Conservation (phyloP, 2,797 vertebrate genomes). For the Microcaecilia unicolor region DNA sequence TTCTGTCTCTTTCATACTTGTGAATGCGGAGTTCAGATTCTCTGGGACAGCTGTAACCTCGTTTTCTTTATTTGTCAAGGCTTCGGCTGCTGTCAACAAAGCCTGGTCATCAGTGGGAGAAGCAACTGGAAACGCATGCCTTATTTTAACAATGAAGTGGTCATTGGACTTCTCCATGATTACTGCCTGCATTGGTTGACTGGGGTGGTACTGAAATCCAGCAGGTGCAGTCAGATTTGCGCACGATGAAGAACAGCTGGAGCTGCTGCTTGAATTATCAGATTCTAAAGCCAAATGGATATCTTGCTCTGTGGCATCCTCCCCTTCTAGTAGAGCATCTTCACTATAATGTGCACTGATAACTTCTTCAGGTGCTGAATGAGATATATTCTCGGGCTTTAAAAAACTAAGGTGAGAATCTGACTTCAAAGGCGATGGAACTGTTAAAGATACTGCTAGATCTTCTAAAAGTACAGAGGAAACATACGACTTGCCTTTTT, state of each 20-base stretch:
- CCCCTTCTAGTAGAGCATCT: constrained; percentile 79
- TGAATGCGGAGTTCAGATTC: constrained; percentile 1
- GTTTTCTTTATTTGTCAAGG: constrained; percentile 16
- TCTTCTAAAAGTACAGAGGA: constrained; percentile 88
- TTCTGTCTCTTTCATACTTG: constrained; percentile 8
- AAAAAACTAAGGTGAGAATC: constrained; percentile 92
- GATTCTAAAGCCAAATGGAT: constrained; percentile 89
- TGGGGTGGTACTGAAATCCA: constrained; percentile 73
- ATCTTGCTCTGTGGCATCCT: constrained; percentile 88
- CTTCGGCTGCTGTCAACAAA: constrained; percentile 12
- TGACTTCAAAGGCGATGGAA: constrained; percentile 92
- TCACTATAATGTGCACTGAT: constrained; percentile 83
- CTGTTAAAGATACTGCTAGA: constrained; percentile 89
- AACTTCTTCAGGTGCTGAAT: constrained; percentile 73
- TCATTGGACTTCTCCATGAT: constrained; percentile 95
- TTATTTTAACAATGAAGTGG: constrained; percentile 91
- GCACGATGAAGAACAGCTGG: constrained; percentile 58
- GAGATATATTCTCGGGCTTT: constrained; percentile 52
- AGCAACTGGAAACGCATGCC: constrained; percentile 52
- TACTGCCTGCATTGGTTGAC: constrained; percentile 86
- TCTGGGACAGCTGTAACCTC: constrained; percentile 8
- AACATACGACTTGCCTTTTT: constrained; percentile 46
- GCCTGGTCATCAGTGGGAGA: constrained; percentile 16
- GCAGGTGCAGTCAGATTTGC: constrained; percentile 38
- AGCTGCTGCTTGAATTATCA: constrained; percentile 81